These are phyloP conservation scores for Agriotes lineatus DNA, from an alignment of 2,888 invertebrate species.

Conservation along the genomic window DNA sequence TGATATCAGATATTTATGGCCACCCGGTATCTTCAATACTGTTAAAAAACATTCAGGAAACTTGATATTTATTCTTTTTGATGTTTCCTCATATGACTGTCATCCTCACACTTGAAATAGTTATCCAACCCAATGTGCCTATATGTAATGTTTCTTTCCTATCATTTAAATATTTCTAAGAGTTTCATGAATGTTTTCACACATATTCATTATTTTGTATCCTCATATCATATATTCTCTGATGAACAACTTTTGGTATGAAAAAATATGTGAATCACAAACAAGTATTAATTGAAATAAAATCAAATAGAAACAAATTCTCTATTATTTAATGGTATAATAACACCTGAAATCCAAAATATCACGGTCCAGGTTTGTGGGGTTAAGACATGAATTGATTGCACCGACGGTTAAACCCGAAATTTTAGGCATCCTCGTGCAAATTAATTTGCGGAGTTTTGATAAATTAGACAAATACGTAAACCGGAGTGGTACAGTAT, in stretches of 20 bases:
- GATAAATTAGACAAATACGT: no score
- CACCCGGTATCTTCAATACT: background rate
- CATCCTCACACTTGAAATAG: slow-evolving; percentile 22
- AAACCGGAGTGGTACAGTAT: no score
- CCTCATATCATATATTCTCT: background rate
- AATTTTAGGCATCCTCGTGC: no score
- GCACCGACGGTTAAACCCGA: no score
- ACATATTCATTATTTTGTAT: slow-evolving; percentile 15
- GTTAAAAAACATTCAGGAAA: slow-evolving; percentile 13
- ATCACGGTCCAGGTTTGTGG: no score
- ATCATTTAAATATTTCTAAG: slow-evolving; percentile 23
- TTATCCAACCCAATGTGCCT: slow-evolving; percentile 29
- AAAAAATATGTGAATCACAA: slow-evolving; percentile 1
- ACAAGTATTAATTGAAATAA: slow-evolving; percentile 13
- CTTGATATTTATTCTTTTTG: background rate
- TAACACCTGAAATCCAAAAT: background rate
- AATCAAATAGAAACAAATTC: background rate
- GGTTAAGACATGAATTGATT: no score
- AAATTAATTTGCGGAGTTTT: no score
- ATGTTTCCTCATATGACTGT: background rate
- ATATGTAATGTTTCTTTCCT: slow-evolving; percentile 28
- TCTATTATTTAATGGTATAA: background rate
- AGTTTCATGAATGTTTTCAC: slow-evolving; percentile 26
- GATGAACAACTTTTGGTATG: slow-evolving; percentile 9
- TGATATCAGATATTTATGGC: no score